Conservation (phyloP, 2,113 vertebrate genomes). For the Lophochroa leadbeateri region DNA sequence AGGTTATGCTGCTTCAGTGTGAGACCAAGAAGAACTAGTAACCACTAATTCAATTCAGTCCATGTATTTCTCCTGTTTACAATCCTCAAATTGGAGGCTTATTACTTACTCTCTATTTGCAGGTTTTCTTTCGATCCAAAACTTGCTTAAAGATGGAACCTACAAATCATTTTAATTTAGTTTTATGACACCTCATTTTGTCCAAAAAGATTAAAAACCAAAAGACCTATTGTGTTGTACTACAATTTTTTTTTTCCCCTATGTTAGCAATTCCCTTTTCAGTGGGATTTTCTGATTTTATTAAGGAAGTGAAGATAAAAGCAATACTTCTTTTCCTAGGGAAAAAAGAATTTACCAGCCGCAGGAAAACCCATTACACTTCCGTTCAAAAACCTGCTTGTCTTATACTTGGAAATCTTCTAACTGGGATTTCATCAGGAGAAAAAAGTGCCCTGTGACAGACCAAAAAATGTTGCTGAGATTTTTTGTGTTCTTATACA, state of each 20-base stretch:
- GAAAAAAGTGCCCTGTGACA: not conserved
- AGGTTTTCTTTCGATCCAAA: not conserved
- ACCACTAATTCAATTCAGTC: not conserved
- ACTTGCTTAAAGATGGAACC: not conserved
- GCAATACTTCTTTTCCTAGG: not conserved
- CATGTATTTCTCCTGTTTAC: not conserved
- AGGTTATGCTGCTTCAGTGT: not conserved
- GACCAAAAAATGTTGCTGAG: not conserved
- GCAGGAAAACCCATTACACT: not conserved
- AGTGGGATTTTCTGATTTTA: not conserved
- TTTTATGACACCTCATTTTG: not conserved
- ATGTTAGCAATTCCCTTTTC: not conserved
- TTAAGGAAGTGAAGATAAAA: not conserved
- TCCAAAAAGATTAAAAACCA: not conserved
- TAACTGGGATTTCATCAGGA: not conserved
- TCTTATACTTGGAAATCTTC: not conserved
- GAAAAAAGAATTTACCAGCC: not conserved
- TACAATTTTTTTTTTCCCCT: not conserved
- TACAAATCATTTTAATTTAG: not conserved
- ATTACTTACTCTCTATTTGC: not conserved
- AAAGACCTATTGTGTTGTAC: not conserved
- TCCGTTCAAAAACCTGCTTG: not conserved
- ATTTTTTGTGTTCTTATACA: not conserved
- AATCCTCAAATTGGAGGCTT: not conserved
- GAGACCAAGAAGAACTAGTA: not conserved